Evolutionary conservation across 2,888 invertebrate genomes (phyloP), one percentile per base, ranked within the genome.

Genomic region (Xylota sylvarum): DNA sequence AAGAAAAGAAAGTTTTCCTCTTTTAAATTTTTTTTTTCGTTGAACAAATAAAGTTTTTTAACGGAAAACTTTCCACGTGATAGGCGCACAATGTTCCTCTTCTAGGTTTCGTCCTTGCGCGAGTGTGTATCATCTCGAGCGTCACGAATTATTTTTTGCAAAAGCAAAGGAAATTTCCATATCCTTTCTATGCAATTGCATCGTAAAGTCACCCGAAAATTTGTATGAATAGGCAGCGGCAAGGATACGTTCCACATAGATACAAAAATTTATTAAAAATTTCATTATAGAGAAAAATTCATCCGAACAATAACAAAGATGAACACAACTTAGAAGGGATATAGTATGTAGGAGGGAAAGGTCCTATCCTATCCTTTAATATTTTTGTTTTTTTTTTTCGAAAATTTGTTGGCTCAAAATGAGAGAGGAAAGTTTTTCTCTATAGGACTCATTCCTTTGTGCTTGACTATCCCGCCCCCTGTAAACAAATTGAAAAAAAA

Each of bases 151-250:
- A 76, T 85, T 85, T 85, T 70, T 62, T 73, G 62, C 79, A 72
- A 40, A 23, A 23, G 40, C 37, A 17, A 40, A 40, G 3, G 40
- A 74, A 37, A 64, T 55, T 82, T 77, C 52, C 72, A 82, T 82
- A 82, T 86, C 86, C 82, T 69, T 86, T 86, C 82, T 67, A 72
- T 86, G 77, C 86, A 82, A 86, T 86, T 86, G 77, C 86, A 67
- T 82, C 86, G 82, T 78, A 86, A 78, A 83, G 86, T 82, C 86
- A 73, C 72, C 77, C 77, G 55, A 82, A 69, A 72, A 67, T 67
- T 72, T 70, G 55, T 81, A 85, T 85, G 81, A 77, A 85, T 85
- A 85, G 81, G 85, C 55, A 65, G 67, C 37, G 30, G 17, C 40
- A 69, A 55, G 17, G 37, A 52, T 55, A 48, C 46, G 40, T 37